Evolutionary conservation across 2,113 vertebrate genomes (phyloP).

Genomic region (Actinemys pallida): DNA sequence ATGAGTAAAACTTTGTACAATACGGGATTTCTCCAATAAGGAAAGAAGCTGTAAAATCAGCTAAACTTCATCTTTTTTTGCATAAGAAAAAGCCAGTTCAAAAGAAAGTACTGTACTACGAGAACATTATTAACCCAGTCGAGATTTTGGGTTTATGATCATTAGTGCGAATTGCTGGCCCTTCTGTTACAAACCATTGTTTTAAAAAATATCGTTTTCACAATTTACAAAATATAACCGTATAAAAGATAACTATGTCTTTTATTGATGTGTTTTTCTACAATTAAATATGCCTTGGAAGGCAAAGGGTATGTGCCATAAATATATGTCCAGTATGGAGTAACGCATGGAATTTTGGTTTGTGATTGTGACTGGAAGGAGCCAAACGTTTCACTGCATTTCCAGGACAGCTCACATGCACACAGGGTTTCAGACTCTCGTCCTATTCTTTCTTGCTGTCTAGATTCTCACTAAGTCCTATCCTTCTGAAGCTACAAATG

Average conservation of each 20-base stretch:
- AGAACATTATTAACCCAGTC: not conserved
- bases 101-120: not conserved
- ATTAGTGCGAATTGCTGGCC: not conserved
- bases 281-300: not conserved
- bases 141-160: not conserved
- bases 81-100: not conserved
- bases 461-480: conserved; percentile 30
- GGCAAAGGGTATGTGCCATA: not conserved
- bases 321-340: not conserved
- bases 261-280: not conserved
- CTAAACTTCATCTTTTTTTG: not conserved
- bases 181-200: not conserved
- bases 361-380: not conserved
- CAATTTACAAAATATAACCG: not conserved
- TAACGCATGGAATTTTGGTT: conserved; percentile 34
- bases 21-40: accelerated
- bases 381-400: accelerated
- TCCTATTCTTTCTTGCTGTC: conserved; percentile 52
- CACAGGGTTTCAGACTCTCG: conserved; percentile 5
- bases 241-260: not conserved
- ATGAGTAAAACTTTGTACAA: not conserved
- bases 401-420: conserved; percentile 18
- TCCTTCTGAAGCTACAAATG: conserved; percentile 28
- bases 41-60: not conserved
- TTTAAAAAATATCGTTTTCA: accelerated